Evolutionary conservation across 2,113 vertebrate genomes (phyloP), one percentile per base, ranked within the genome.

Genomic region (Anoura caudifer): DNA sequence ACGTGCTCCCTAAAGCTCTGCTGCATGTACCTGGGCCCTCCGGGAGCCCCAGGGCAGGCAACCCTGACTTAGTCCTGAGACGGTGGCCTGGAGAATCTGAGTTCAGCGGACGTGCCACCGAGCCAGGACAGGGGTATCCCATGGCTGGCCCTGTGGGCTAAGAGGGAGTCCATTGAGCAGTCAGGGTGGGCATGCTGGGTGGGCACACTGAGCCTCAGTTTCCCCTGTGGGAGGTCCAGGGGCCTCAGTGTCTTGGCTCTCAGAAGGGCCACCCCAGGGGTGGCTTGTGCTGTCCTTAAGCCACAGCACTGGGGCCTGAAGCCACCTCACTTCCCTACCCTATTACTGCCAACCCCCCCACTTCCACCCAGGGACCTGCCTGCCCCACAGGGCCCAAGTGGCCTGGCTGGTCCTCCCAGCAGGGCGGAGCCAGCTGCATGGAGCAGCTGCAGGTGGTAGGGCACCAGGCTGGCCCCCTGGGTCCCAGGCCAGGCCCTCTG

Each of bases 281-380:
- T 59, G 13, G 3, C 33, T 36, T 14, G 0, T 5, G 16, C 20
- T 1, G 7, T 72, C 36, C 41, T 26, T 22, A 16, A 54, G 31
- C 69, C 1, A 2, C 4, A 4, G 28, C 31, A 3, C 45, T 1
- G 16, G 72, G 36, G 20, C 6, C 36, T 50, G 52, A 36, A 59
- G 70, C 28, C 31, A 14, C 10, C 81, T 28, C n/a, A 0, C 14
- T 7, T 36, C 38, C 61, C 33, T 7, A 3, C 3, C 28, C 59
- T 8, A 0, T 19, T n/a, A 31, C 4, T 2, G 33, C 10, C 10
- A 11, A 6, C 15, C 0, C 2, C 24, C 4, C 5, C 0, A 1
- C 12, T 10, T 24, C 31, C 10, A 0, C 31, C n/a, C 36, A 50
- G 65, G 47, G 38, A 15, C 54, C 20, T n/a, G 67, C 61, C 52